Evolutionary conservation across 2,888 invertebrate species (phyloP).

Genomic region (Nephrotoma appendiculata): DNA sequence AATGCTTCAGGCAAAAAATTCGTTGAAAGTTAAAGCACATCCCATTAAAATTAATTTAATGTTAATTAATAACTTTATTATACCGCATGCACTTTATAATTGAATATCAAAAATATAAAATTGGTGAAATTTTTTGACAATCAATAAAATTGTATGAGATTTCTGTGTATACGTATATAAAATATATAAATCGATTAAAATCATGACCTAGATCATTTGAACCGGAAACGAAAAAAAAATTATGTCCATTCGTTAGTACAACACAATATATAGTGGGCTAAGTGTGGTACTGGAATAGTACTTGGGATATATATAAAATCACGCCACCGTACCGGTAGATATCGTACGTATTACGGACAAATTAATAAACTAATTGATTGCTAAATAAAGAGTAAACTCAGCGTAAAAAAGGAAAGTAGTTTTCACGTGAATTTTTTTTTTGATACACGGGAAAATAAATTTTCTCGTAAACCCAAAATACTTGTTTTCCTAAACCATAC

Average conservation of each 20-base stretch:
- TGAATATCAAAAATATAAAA: neutral
- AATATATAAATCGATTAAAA: neutral
- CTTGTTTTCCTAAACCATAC: neutral
- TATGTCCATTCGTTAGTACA: neutral
- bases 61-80: neutral
- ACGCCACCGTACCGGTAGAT: neutral
- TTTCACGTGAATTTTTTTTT: neutral
- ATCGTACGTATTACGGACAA: neutral
- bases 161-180: neutral
- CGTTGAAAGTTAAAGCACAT: neutral
- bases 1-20: too few species aligned
- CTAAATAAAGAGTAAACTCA: neutral
- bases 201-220: neutral
- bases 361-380: neutral
- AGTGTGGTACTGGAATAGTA: neutral
- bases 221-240: neutral
- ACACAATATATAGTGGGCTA: too few species aligned
- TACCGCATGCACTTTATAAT: neutral
- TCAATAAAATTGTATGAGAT: neutral
- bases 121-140: neutral
- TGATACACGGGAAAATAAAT: neutral
- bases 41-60: neutral
- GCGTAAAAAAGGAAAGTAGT: neutral
- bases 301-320: neutral
- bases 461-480: neutral